A percentile compares a stretch with the other conserved stretches of the same genome.
phyloP scores from a whole-genome alignment of 2,113 vertebrate species.

The Trichechus manatus region DNA sequence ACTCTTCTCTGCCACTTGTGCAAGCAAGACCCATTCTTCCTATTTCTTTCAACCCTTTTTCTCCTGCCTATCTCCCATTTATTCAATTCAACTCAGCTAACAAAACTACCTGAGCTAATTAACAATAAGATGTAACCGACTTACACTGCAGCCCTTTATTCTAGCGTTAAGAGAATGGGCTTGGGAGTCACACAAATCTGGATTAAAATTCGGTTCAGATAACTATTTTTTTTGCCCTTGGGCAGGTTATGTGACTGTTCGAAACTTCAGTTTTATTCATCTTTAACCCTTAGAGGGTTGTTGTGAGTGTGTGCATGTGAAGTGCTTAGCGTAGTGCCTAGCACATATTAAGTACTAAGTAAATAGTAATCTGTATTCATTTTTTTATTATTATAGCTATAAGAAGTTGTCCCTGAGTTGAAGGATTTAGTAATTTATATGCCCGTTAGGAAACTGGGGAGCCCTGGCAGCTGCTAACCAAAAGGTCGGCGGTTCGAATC shows the following conservation, averaged over 20 bases:
- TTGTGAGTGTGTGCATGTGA: neutral
- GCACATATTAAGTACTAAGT: neutral
- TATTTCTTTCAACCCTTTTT: neutral
- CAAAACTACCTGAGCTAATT: conserved; percentile 1
- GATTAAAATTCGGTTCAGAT: neutral
- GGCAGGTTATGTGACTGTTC: neutral
- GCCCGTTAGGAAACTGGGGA: neutral
- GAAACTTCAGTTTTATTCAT: neutral
- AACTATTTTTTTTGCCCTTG: neutral
- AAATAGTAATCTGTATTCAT: neutral
- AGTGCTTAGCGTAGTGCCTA: neutral
- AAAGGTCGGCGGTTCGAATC: too few species aligned
- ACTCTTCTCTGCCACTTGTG: neutral
- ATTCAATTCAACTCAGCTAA: conserved; percentile 10
- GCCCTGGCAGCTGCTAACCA: too few species aligned
- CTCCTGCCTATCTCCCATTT: neutral
- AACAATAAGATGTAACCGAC: neutral
- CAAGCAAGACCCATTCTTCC: neutral
- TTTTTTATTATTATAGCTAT: neutral
- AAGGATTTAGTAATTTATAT: neutral
- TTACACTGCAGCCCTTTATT: neutral
- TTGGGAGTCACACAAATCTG: neutral
- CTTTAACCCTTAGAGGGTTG: neutral
- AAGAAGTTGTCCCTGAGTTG: neutral
- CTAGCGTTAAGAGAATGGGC: neutral